Conservation (phyloP, 2,888 invertebrate species). For the Netelia virgata region DNA sequence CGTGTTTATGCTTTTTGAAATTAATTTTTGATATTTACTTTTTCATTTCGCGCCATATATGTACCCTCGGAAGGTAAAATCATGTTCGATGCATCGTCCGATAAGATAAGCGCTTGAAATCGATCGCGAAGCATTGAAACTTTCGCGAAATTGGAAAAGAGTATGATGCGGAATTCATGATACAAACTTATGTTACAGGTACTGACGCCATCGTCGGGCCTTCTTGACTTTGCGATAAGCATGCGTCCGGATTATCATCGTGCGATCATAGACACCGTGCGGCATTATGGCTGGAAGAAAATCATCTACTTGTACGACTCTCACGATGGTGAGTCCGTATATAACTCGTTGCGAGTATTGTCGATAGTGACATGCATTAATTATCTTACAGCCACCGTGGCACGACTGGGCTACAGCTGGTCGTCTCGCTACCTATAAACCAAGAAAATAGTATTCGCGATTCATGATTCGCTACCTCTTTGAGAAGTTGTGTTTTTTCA, state of each 20-base stretch:
- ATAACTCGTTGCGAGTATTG: background rate
- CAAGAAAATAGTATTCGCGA: background rate
- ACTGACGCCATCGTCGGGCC: slow-evolving; percentile 94
- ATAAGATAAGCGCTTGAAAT: too few species aligned
- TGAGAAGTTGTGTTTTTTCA: slow-evolving; percentile 1
- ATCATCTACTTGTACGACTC: slow-evolving; percentile 96
- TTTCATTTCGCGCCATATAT: too few species aligned
- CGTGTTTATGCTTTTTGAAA: background rate
- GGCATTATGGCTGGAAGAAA: slow-evolving; percentile 95
- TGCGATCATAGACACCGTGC: slow-evolving; percentile 97
- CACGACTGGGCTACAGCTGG: too few species aligned
- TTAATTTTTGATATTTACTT: slow-evolving; percentile 9
- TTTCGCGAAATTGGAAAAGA: too few species aligned
- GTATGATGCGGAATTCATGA: background rate
- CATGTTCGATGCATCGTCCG: too few species aligned
- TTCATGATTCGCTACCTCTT: background rate
- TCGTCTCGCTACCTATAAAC: background rate
- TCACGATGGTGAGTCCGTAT: slow-evolving; percentile 91
- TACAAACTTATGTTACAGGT: slow-evolving; percentile 86
- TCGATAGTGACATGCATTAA: slow-evolving; percentile 76
- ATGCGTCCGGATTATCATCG: slow-evolving; percentile 98
- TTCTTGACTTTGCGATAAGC: slow-evolving; percentile 95
- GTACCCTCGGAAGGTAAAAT: too few species aligned
- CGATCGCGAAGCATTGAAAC: too few species aligned
- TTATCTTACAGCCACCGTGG: slow-evolving; percentile 76